Conservation (phyloP, 2,113 vertebrate genomes). For the Tragelaphus imberbis region DNA sequence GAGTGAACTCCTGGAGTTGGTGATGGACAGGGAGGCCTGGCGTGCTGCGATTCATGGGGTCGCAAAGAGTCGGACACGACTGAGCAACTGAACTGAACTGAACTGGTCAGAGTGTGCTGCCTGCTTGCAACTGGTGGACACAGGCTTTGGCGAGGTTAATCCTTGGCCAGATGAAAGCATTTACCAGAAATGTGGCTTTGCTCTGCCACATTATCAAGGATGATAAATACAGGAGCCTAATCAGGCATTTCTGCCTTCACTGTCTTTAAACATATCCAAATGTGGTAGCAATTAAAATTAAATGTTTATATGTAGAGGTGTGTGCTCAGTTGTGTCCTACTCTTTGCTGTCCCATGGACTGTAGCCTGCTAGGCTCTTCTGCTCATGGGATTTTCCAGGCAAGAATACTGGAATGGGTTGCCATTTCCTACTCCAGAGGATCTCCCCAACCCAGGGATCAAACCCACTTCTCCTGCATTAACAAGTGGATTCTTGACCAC, state of each 20-base stretch:
- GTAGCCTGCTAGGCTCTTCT: not conserved
- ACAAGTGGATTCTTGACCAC: not conserved
- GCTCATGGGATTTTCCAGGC: not conserved
- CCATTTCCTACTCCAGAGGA: not conserved
- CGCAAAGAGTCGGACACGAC: no score
- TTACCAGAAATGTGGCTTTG: not conserved
- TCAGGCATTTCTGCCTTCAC: not conserved
- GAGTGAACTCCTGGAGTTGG: no score
- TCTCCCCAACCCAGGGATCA: not conserved
- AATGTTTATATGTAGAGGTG: not conserved
- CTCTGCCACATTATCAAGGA: not conserved
- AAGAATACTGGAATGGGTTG: not conserved
- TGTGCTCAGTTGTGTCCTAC: not conserved
- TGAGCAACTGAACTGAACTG: no score
- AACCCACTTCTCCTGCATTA: not conserved
- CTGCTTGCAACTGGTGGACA: not conserved
- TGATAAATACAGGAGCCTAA: not conserved
- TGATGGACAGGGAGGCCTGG: no score
- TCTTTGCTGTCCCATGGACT: not conserved
- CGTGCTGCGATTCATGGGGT: no score
- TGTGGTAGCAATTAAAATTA: not conserved
- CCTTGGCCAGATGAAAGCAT: not conserved
- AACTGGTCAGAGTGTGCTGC: not conserved
- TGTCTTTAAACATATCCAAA: not conserved
- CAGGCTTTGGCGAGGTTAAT: not conserved